Evolutionary conservation across 2,888 invertebrate species (phyloP), one percentile per base, ranked within the genome.

Genomic region (Nephrotoma flavescens): DNA sequence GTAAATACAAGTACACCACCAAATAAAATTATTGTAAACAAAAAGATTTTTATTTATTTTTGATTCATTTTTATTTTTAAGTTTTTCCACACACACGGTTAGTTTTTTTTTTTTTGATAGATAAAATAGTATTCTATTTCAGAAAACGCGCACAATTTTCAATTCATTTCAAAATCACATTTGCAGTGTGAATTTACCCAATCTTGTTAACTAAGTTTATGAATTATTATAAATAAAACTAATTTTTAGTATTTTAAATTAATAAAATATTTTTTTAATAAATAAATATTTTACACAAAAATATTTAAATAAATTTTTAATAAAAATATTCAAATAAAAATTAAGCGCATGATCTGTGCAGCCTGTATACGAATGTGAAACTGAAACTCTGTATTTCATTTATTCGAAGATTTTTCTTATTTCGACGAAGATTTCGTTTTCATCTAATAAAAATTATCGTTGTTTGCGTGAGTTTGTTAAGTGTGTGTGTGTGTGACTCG

Each of bases 331-430:
- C 41, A 84, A 84, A 84, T 42, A 84, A 84, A 84, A 84, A 84
- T 84, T 7, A 84, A 84, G 84, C 84, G 84, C 84, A 84, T 84
- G 84, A 42, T 84, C 84, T 84, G 41, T 42, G 84, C 84, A 84
- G 42, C 2, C 84, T 84, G 84, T 84, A 42, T 42, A 71, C 31
- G 11, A n/a, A 84, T 84, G 42, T 84, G 84, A 84, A 84, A 84
- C 84, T 84, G 42, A 84, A 84, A 12, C 42, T 84, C 42, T 31
- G 52, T 52, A 52, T 52, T 19, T 52, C n/a, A 31, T 31, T 31
- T 31, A 19, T 31, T 31, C 31, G 31, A 71, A 31, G 31, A 31
- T 71, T 71, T 31, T 71, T 31, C 31, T 71, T 71, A 71, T 71
- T 31, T 71, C 71, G 71, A 71, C 7, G 71, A 19, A 71, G 71